Evolutionary conservation across 2,113 vertebrate species (phyloP).

Genomic region (Aphyosemion australe): DNA sequence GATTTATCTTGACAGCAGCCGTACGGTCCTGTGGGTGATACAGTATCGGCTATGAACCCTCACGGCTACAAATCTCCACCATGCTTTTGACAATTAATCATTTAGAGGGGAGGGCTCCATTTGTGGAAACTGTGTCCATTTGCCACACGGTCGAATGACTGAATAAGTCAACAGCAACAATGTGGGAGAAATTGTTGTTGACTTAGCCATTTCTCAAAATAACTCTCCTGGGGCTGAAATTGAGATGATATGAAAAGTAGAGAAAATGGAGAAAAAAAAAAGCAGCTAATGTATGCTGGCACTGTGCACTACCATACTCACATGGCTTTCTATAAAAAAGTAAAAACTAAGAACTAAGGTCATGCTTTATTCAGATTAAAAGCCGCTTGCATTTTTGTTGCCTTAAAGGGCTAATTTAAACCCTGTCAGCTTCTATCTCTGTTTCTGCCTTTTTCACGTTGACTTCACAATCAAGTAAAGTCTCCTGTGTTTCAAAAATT

Average conservation of each 20-base stretch:
- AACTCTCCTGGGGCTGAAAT: conserved; percentile 72
- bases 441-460: conserved; percentile 9
- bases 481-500: not conserved
- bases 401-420: conserved; percentile 60
- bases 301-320: conserved; percentile 37
- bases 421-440: conserved; percentile 28
- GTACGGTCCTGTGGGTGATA: conserved; percentile 21
- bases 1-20: conserved; percentile 17
- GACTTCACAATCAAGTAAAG: conserved; percentile 18
- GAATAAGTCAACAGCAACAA: conserved; percentile 77
- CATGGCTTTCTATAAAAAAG: conserved; percentile 64
- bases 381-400: conserved; percentile 53
- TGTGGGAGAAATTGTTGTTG: conserved; percentile 65
- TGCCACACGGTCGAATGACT: conserved; percentile 75
- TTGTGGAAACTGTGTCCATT: conserved; percentile 67
- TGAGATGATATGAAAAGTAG: conserved; percentile 67
- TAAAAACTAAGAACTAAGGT: conserved; percentile 55
- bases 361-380: conserved; percentile 75
- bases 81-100: conserved; percentile 72
- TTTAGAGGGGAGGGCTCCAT: conserved; percentile 73
- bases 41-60: conserved; percentile 26
- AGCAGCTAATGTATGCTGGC: conserved; percentile 58
- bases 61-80: conserved; percentile 45
- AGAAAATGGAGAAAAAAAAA: conserved; percentile 44
- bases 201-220: conserved; percentile 72